A percentile compares a stretch with the other conserved stretches of the same genome.
These are phyloP conservation scores for Cylindroiulus punctatus DNA, from an alignment of 2,888 invertebrate genomes.

Conservation along the genomic window DNA sequence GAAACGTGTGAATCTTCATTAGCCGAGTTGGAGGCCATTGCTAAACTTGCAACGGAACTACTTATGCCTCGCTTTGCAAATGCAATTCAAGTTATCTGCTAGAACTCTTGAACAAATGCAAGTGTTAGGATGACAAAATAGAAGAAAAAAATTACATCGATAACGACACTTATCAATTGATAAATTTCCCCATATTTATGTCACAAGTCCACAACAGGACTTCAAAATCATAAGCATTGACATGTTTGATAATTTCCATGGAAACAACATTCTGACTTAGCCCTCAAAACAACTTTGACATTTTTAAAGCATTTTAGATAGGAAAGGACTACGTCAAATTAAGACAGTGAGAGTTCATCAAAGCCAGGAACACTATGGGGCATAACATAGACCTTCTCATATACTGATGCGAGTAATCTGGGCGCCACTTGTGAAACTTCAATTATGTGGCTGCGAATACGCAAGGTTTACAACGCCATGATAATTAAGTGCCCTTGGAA, in stretches of 20 bases:
- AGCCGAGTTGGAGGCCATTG: not conserved
- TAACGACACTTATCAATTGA: not conserved
- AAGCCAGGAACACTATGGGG: not conserved
- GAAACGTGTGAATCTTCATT: not conserved
- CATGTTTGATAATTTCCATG: not conserved
- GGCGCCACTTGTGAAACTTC: not conserved
- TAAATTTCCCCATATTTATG: not conserved
- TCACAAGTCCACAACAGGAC: not conserved
- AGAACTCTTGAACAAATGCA: not conserved
- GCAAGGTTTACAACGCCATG: not conserved
- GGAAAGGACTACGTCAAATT: not conserved
- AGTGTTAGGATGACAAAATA: not conserved
- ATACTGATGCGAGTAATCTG: not conserved
- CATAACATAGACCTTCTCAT: not conserved
- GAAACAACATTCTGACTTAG: not conserved
- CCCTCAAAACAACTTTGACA: not conserved
- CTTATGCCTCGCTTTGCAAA: too few species aligned
- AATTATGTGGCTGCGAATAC: not conserved
- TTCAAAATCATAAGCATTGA: not conserved
- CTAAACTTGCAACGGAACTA: not conserved
- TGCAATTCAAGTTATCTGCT: slow-evolving; percentile 8
- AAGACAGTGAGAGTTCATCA: not conserved
- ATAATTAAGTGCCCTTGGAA: not conserved
- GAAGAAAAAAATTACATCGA: not conserved
- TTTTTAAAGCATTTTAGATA: not conserved